Evolutionary conservation across 2,888 invertebrate species (phyloP), one percentile per base, ranked within the genome.

Genomic region (Allophyes oxyacanthae): DNA sequence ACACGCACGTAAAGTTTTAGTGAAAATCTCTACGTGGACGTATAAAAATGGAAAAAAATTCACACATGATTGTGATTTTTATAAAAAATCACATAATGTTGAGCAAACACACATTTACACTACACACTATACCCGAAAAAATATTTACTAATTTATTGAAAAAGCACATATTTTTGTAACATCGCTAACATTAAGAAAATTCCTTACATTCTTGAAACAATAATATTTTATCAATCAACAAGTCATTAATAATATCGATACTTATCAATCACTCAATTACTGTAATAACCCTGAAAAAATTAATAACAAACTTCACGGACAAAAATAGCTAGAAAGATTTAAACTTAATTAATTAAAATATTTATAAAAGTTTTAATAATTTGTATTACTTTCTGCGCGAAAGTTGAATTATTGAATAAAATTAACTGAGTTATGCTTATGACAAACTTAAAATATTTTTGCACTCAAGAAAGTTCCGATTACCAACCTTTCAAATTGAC

Each of bases 71-170:
- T 41, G 14, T 0, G 14, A 34, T 10, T 30, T 43, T 42, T 55
- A 0, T 28, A 49, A 48, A 48, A 49, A 38, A 52, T 32, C 45
- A 33, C 36, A 37, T 15, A 37, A 45, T 42, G 15, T 9, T 28
- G 34, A 55, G 48, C 57, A 66, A 64, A 75, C 70, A 78, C 73
- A 77, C 80, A 80, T 68, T 72, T 75, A 83, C 82, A 83, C 83
- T 78, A 79, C 81, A 83, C 83, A 83, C 83, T 78, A 80, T 77
- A 69, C 68, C 65, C 65, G 46, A 41, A 37, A 55, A 48, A 38
- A 36, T 43, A 33, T n/a, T n/a, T n/a, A 33, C 11, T 32, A 48
- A 41, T 14, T 50, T 30, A 7, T 5, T 30, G 28, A 20, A 56
- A 13, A 48, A 13, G 40, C 10, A 55, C 32, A 38, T 20, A 40